Base-by-base conservation (phyloP, 2,888 invertebrate species). In the Luperina nickerlii region DNA sequence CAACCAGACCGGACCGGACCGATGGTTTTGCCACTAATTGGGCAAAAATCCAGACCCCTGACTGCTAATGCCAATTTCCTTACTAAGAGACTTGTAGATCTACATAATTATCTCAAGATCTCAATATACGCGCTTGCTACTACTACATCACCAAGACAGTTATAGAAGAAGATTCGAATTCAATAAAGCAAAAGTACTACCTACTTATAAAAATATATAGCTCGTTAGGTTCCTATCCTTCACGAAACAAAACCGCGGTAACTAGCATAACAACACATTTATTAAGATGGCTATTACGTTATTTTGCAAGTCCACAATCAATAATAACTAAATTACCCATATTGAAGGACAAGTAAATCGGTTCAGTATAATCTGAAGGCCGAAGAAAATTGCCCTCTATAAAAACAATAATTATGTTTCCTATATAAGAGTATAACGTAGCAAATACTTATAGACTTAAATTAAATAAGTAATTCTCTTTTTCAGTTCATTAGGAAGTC, bases 261-360 rank as follows among this genome's bases (percentile, higher is more conserved):
- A 66, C 51, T 7, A 66, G n/a, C n/a, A 42, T 27, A 48, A 66
- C 20, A 78, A 74, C 65, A 71, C 11, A 73, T 66, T 60, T 65
- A 73, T 62, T 57, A 73, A 63, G 65, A 73, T n/a, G 48, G 27
- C 48, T 76, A 66, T 80, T 73, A 54, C 65, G 42, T 73, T 81
- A 62, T 77, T 84, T 83, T 77, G 84, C 74, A 65, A 81, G 74
- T 71, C 60, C 15, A 32, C 65, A 76, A 74, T 80, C 76, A 78
- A 80, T 85, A 85, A 74, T 67, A 85, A 80, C 74, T 69, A 80
- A 86, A 86, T 86, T 83, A 86, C 71, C 5, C 57, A 38, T 15
- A 60, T 48, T 78, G 74, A 86, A 86, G 83, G 83, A 68, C 83
- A 63, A 65, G 42, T n/a, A 48, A 63, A 65, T 73, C 18, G 15